Conservation (phyloP, 2,797 vertebrate genomes). For the Enteromius thamalakanensis region DNA sequence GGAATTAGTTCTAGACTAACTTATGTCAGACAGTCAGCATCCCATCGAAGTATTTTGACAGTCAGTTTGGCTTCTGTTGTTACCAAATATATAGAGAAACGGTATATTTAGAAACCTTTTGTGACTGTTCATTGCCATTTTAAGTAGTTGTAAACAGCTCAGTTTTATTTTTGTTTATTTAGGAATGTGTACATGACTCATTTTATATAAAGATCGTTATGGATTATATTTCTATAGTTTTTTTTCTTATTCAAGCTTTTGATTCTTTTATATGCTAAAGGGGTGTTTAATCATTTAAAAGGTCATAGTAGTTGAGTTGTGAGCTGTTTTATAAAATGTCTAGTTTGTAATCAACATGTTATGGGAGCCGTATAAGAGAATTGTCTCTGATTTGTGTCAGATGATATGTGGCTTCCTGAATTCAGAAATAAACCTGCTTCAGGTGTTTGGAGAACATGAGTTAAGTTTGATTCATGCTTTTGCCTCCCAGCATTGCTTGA, state of each 20-base stretch:
- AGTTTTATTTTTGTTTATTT: background rate
- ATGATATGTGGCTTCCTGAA: background rate
- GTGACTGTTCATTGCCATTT: background rate
- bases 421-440: background rate
- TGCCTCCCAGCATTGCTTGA: slow-evolving; percentile 1
- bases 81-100: background rate
- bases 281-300: background rate
- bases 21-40: background rate
- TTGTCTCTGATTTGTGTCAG: background rate
- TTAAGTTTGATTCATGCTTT: background rate
- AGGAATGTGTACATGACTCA: background rate
- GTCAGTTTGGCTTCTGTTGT: background rate
- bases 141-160: background rate
- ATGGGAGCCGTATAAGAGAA: background rate
- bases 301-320: background rate
- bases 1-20: background rate
- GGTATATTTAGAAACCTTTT: background rate
- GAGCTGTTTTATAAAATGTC: background rate
- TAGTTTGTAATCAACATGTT: background rate
- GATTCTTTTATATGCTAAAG: background rate
- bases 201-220: no score
- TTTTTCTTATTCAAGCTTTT: background rate
- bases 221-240: background rate
- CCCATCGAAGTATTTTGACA: background rate
- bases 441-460: background rate